phyloP scores from a whole-genome alignment of 2,797 vertebrate genomes.

The Paedocypris micromegethes region DNA sequence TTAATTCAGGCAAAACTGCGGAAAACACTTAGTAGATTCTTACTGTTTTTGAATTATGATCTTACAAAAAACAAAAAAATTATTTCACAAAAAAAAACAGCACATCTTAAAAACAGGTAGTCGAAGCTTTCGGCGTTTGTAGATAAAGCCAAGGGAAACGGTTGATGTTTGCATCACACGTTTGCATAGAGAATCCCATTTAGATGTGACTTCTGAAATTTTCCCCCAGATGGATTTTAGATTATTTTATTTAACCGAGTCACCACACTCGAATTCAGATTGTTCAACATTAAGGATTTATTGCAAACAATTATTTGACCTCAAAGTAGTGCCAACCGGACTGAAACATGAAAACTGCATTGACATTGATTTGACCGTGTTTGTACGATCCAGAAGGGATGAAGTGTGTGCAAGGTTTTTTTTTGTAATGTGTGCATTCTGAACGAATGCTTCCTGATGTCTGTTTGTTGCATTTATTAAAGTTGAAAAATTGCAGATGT shows the following conservation, averaged over 20 bases:
- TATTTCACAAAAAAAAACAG: background rate
- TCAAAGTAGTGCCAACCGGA: conserved; percentile 10
- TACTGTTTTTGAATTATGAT: background rate
- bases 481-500: conserved; percentile 1
- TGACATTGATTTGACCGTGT: conserved; percentile 7
- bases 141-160: conserved; percentile 18
- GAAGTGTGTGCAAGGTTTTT: conserved; percentile 34
- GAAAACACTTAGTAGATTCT: background rate
- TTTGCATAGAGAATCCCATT: conserved; percentile 14
- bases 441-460: conserved; percentile 15
- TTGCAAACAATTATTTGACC: conserved; percentile 19
- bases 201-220: conserved; percentile 18
- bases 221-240: conserved; percentile 12
- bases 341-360: background rate
- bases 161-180: conserved; percentile 13
- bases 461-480: conserved; percentile 13
- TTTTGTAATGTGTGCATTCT: conserved; percentile 26
- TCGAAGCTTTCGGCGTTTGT: background rate
- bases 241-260: conserved; percentile 29
- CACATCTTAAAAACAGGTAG: background rate
- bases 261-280: conserved; percentile 52
- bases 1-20: conserved; percentile 44
- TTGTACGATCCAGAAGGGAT: conserved; percentile 57
- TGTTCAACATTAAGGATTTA: conserved; percentile 55
- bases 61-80: background rate